Evolutionary conservation across 1,140 invertebrate genomes (phyloP).

Genomic region (Bilobella aurantiaca): DNA sequence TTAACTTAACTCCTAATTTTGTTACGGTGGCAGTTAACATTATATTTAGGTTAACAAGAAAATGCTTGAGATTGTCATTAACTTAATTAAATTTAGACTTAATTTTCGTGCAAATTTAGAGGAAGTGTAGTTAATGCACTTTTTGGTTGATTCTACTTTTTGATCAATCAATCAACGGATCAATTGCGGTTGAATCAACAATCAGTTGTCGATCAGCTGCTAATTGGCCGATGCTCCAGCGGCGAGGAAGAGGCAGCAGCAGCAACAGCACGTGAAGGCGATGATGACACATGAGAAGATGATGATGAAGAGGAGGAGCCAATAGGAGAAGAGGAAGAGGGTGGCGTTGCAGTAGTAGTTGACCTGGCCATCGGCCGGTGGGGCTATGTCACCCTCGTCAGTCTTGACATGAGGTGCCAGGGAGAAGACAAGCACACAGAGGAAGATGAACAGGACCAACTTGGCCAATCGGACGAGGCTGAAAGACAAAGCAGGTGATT

Average conservation of each 20-base stretch:
- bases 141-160: too few species aligned
- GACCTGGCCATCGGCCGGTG: neutral
- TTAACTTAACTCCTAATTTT: too few species aligned
- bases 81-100: too few species aligned
- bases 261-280: neutral
- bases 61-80: too few species aligned
- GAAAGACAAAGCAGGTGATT: too few species aligned
- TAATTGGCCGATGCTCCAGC: neutral
- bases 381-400: neutral
- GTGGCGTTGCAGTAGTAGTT: neutral
- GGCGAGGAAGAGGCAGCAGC: neutral
- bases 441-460: neutral
- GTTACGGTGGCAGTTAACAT: too few species aligned
- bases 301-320: neutral
- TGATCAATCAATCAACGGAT: too few species aligned
- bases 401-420: neutral
- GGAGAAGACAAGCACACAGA: neutral
- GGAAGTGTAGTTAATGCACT: too few species aligned
- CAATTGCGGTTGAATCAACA: too few species aligned
- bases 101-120: too few species aligned
- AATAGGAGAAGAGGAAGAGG: neutral
- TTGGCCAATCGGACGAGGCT: neutral
- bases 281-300: neutral
- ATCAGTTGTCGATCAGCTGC: too few species aligned
- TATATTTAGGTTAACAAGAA: too few species aligned